A percentile compares a stretch with the other conserved stretches of the same genome.
These are phyloP conservation scores for Drosophila fuyamai DNA, from an alignment of 1,140 invertebrate genomes.

Conservation along the genomic window DNA sequence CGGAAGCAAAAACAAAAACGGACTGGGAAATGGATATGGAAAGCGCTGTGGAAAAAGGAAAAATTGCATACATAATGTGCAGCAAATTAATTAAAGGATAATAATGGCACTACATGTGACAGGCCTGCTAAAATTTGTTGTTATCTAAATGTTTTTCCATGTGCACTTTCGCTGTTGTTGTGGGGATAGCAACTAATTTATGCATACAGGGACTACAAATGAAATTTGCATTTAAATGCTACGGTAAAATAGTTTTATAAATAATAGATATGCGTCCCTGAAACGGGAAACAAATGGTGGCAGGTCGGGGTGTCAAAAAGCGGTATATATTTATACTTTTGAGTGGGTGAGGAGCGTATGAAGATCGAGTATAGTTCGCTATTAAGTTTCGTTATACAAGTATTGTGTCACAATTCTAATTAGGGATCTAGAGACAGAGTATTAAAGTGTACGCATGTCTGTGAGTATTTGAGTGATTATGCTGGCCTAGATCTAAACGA, in stretches of 20 bases:
- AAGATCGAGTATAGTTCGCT: slow-evolving; percentile 41
- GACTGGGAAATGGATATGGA: slow-evolving; percentile 5
- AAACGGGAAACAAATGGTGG: slow-evolving; percentile 16
- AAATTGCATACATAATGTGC: slow-evolving; percentile 64
- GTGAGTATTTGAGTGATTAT: slow-evolving; percentile 38
- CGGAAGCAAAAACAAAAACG: slow-evolving; percentile 24
- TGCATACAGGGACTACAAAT: slow-evolving; percentile 71
- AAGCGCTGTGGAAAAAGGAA: slow-evolving; percentile 16
- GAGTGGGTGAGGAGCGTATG: slow-evolving; percentile 19
- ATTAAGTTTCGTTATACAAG: slow-evolving; percentile 29
- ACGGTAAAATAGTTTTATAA: slow-evolving; percentile 75
- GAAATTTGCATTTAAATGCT: slow-evolving; percentile 79
- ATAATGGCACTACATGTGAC: slow-evolving; percentile 67
- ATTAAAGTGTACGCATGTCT: slow-evolving; percentile 12
- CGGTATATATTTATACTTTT: slow-evolving; percentile 5
- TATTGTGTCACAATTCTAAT: slow-evolving; percentile 32
- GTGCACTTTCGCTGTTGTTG: slow-evolving; percentile 37
- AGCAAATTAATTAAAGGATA: slow-evolving; percentile 80
- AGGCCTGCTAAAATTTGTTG: slow-evolving; percentile 66
- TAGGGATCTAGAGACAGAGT: slow-evolving; percentile 31
- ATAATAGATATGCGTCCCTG: slow-evolving; percentile 62
- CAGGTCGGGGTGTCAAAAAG: slow-evolving; percentile 31
- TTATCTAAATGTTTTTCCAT: slow-evolving; percentile 76
- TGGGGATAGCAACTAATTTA: slow-evolving; percentile 65
- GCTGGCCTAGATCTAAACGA: slow-evolving; percentile 40